Conservation (phyloP, 2,797 vertebrate genomes). For the Syndactyla subalaris region DNA sequence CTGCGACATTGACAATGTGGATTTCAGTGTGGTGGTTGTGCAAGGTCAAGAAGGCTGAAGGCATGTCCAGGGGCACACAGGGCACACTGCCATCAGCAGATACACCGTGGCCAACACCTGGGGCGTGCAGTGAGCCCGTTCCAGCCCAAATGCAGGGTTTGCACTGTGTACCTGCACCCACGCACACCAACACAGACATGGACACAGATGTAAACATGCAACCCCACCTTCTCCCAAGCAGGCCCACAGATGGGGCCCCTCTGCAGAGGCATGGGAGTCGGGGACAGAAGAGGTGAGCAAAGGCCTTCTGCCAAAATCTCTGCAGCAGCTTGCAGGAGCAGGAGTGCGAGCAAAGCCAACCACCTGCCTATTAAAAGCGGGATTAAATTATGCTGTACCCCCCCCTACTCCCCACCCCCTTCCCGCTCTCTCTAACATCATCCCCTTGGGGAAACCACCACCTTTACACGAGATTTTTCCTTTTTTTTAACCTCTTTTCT, state of each 20-base stretch:
- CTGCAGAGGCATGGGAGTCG: not conserved
- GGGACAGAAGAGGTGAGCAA: slow-evolving; percentile 16
- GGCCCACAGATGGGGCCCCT: not conserved
- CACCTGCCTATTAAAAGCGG: slow-evolving; percentile 74
- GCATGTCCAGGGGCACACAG: rapidly evolving
- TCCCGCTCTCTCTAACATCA: slow-evolving; percentile 74
- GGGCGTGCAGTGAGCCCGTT: rapidly evolving
- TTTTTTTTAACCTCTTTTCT: slow-evolving; percentile 66
- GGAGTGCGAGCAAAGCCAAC: slow-evolving; percentile 69
- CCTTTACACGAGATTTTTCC: slow-evolving; percentile 63
- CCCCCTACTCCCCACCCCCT: slow-evolving; percentile 72
- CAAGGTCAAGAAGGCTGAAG: not conserved
- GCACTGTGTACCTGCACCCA: rapidly evolving
- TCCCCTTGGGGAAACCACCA: slow-evolving; percentile 52
- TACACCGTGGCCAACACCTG: rapidly evolving
- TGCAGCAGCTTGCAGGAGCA: slow-evolving; percentile 68
- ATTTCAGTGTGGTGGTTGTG: rapidly evolving
- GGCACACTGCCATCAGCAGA: not conserved
- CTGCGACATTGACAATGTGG: rapidly evolving
- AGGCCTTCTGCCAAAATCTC: not conserved
- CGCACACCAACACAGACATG: rapidly evolving
- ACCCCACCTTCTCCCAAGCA: rapidly evolving
- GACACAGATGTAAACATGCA: not conserved
- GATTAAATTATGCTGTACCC: slow-evolving; percentile 51
- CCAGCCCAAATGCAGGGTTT: not conserved